Evolutionary conservation across 2,888 invertebrate species (phyloP).

Genomic region (Stenolophus ochropezus): DNA sequence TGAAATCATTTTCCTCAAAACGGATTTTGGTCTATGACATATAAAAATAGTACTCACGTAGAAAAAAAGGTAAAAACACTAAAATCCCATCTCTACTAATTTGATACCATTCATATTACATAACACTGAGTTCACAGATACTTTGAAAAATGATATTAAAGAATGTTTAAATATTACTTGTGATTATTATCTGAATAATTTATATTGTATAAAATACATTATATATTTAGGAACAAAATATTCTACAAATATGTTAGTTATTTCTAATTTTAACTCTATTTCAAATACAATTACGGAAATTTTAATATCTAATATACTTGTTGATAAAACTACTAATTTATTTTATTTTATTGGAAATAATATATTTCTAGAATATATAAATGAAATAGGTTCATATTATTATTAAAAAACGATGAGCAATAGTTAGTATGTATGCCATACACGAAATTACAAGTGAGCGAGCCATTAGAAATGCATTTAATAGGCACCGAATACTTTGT

Average conservation of each 20-base stretch:
- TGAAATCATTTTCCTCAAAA: too few species aligned
- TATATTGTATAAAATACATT: neutral
- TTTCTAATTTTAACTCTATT: neutral
- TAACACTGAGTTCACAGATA: neutral
- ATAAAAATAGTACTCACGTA: too few species aligned
- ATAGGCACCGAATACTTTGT: neutral
- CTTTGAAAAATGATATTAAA: neutral
- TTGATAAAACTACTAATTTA: neutral
- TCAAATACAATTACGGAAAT: neutral
- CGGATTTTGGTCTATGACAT: too few species aligned
- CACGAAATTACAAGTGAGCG: neutral
- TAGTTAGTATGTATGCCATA: neutral
- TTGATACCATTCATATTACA: neutral
- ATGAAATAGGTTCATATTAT: too few species aligned
- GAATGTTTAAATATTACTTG: constrained; percentile 3
- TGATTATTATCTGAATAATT: neutral
- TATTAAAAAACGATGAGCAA: too few species aligned
- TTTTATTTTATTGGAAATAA: neutral
- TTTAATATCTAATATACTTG: neutral
- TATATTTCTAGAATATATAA: too few species aligned
- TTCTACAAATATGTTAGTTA: neutral
- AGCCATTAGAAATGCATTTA: neutral
- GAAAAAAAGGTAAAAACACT: too few species aligned
- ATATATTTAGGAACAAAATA: neutral
- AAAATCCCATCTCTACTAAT: too few species aligned